These are phyloP conservation scores for Spatulosminthurus flaviceps DNA, from an alignment of 2,888 invertebrate genomes.

Conservation along the genomic window DNA sequence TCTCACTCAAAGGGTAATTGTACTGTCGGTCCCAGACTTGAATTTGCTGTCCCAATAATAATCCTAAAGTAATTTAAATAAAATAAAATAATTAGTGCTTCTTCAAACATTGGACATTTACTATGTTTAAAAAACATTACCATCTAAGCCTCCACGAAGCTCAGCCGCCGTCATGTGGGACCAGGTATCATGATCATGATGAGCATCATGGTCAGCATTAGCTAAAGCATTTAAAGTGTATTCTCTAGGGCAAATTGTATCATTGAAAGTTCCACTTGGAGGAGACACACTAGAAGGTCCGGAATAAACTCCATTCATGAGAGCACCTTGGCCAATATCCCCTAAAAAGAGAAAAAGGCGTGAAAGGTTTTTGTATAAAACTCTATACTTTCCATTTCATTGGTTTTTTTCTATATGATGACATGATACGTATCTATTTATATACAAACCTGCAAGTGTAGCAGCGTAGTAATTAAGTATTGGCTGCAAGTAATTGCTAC, in stretches of 20 bases:
- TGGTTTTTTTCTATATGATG: too few species aligned
- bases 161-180: slow-evolving; percentile 60
- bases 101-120: neutral
- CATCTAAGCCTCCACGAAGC: slow-evolving; percentile 61
- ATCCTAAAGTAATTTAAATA: too few species aligned
- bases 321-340: slow-evolving; percentile 61
- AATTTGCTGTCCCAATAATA: slow-evolving; percentile 56
- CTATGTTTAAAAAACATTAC: slow-evolving; percentile 50
- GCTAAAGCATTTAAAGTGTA: slow-evolving; percentile 51
- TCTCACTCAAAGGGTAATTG: slow-evolving; percentile 53
- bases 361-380: slow-evolving; percentile 1
- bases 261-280: slow-evolving; percentile 58
- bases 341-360: slow-evolving; percentile 48
- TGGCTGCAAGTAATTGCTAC: slow-evolving; percentile 44
- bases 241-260: slow-evolving; percentile 59
- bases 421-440: neutral
- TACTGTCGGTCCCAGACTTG: slow-evolving; percentile 46
- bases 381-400: too few species aligned
- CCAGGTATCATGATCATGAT: slow-evolving; percentile 51
- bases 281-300: slow-evolving; percentile 19
- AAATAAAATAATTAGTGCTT: too few species aligned
- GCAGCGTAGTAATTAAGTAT: slow-evolving; percentile 57
- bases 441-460: slow-evolving; percentile 55
- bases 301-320: slow-evolving; percentile 51
- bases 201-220: slow-evolving; percentile 50